A percentile compares a stretch with the other conserved stretches of the same genome.
Evolutionary conservation across 2,888 invertebrate species (phyloP).

Genomic region (Spodoptera littoralis): DNA sequence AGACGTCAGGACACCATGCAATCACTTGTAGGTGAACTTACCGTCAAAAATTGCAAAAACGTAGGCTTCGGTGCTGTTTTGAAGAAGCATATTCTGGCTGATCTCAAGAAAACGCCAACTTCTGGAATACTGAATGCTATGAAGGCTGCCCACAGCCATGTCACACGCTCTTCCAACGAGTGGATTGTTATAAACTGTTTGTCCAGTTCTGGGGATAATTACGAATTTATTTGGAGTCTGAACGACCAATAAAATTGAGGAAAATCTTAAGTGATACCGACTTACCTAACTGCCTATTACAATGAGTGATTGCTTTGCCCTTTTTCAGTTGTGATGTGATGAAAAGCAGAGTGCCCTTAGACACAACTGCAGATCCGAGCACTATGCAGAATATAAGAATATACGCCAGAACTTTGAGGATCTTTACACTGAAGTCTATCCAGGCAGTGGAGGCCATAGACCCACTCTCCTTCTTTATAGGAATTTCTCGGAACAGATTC

Average conservation of each 20-base stretch:
- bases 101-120: conserved; percentile 91
- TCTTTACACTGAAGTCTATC: conserved; percentile 89
- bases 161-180: conserved; percentile 90
- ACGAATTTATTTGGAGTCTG: conserved; percentile 6
- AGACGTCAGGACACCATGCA: neutral
- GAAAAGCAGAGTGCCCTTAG: conserved; percentile 93
- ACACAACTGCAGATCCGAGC: conserved; percentile 90
- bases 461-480: conserved; percentile 90
- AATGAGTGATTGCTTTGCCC: conserved; percentile 87
- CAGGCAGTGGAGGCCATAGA: conserved; percentile 91
- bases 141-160: conserved; percentile 94
- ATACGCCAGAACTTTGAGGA: conserved; percentile 92
- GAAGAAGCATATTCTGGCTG: conserved; percentile 92
- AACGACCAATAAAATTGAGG: neutral
- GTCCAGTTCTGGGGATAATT: conserved; percentile 85
- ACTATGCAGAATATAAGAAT: conserved; percentile 91
- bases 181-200: conserved; percentile 90
- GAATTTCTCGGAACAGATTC: conserved; percentile 94
- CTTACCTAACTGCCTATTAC: conserved; percentile 86
- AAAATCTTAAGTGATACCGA: neutral
- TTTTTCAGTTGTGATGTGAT: conserved; percentile 92
- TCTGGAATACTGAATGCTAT: conserved; percentile 94
- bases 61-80: conserved; percentile 90
- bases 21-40: conserved; percentile 69
- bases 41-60: conserved; percentile 86